These are phyloP conservation scores for Leptosomus discolor DNA, from an alignment of 2,113 vertebrate genomes.

Conservation along the genomic window DNA sequence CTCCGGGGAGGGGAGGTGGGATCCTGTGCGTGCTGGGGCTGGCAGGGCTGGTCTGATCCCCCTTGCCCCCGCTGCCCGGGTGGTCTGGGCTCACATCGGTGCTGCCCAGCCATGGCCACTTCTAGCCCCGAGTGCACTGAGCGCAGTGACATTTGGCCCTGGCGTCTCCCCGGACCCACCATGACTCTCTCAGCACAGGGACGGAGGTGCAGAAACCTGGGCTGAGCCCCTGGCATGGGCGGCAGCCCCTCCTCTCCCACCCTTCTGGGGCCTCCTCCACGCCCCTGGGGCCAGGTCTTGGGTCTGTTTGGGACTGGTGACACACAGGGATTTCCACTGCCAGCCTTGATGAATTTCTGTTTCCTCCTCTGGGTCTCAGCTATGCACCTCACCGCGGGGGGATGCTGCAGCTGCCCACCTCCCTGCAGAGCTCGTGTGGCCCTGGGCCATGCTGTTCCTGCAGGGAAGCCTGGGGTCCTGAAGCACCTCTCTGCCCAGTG, in stretches of 20 bases:
- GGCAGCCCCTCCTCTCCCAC: neutral
- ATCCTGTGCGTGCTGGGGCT: neutral
- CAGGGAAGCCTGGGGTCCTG: neutral
- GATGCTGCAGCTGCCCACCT: rapidly evolving
- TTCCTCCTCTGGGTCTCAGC: neutral
- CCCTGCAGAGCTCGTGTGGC: rapidly evolving
- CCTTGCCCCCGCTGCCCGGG: rapidly evolving
- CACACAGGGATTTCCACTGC: neutral
- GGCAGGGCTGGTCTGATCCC: neutral
- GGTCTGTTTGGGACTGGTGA: neutral
- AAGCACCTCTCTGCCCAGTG: neutral
- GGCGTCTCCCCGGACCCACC: rapidly evolving
- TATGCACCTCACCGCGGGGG: rapidly evolving
- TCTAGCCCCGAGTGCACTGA: neutral
- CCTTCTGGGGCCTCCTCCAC: neutral
- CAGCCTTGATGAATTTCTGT: neutral
- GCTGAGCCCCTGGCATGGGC: rapidly evolving
- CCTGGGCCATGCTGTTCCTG: rapidly evolving
- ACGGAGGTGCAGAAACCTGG: neutral
- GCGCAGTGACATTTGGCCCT: rapidly evolving
- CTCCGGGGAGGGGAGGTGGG: neutral
- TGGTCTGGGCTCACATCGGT: rapidly evolving
- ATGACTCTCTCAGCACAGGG: rapidly evolving
- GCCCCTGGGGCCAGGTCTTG: neutral
- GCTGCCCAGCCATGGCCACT: rapidly evolving